Evolutionary conservation across 2,113 vertebrate species (phyloP).

Genomic region (Cyphomyrus discorhynchus): DNA sequence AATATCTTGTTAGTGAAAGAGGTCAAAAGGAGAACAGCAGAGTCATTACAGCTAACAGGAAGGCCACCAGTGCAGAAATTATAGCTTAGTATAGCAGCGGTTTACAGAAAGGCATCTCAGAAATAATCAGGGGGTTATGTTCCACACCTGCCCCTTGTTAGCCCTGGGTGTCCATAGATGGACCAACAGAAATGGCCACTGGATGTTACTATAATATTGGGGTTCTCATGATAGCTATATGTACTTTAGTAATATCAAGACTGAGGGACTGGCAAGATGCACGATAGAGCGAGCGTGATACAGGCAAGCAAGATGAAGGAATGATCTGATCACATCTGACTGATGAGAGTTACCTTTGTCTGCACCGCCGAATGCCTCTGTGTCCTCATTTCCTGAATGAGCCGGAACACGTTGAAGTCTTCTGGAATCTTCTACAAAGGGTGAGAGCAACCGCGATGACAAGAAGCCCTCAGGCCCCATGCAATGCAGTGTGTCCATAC

Average conservation of each 20-base stretch:
- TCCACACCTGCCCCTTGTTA: not conserved
- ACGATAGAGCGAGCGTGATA: not conserved
- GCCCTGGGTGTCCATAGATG: not conserved
- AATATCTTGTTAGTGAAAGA: not conserved
- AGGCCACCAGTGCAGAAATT: not conserved
- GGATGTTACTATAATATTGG: not conserved
- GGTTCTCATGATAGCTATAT: not conserved
- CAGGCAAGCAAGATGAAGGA: constrained; percentile 19
- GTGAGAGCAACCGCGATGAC: not conserved
- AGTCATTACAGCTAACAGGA: not conserved
- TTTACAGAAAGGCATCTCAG: not conserved
- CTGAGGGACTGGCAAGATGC: not conserved
- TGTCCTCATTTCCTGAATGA: constrained; percentile 98
- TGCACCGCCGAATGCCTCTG: constrained; percentile 96
- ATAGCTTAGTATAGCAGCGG: not conserved
- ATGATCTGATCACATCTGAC: not conserved
- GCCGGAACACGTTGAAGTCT: constrained; percentile 92
- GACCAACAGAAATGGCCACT: not conserved
- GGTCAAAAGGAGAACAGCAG: not conserved
- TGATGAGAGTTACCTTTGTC: constrained; percentile 73
- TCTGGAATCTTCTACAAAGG: constrained; percentile 87
- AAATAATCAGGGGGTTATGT: not conserved
- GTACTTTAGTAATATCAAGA: not conserved
- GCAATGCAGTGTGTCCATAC: not conserved
- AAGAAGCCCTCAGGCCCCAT: not conserved